phyloP scores from a whole-genome alignment of 2,113 vertebrate genomes.

The Gobio gobio region DNA sequence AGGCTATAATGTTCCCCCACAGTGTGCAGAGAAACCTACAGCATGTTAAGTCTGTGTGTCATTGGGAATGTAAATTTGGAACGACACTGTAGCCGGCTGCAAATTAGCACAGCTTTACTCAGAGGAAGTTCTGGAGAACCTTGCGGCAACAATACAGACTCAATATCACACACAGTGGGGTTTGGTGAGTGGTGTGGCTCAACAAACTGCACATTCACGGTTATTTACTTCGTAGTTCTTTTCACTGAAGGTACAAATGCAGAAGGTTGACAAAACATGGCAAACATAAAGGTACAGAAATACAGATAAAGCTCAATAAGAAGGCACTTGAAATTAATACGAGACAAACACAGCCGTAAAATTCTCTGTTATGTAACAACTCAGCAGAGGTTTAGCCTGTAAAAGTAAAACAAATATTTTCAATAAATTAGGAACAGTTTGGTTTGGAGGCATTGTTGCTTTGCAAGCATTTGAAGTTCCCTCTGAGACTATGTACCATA shows the following conservation, averaged over 20 bases:
- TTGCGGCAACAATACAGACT: conserved; percentile 31
- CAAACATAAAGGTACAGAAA: conserved; percentile 7
- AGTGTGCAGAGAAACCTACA: conserved; percentile 19
- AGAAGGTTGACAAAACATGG: background rate
- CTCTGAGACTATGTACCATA: conserved; percentile 43
- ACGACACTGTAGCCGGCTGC: conserved; percentile 28
- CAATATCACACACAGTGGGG: conserved; percentile 40
- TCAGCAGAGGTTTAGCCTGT: conserved; percentile 3
- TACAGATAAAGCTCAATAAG: background rate
- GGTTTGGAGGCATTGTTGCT: conserved; percentile 43
- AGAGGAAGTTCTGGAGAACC: conserved; percentile 19
- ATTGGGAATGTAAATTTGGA: conserved; percentile 29
- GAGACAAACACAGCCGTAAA: conserved; percentile 17
- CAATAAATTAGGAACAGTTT: conserved; percentile 17
- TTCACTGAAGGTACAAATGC: background rate
- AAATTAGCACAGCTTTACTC: conserved; percentile 33
- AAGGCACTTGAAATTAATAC: background rate
- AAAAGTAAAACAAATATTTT: conserved; percentile 39
- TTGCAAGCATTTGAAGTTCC: conserved; percentile 43
- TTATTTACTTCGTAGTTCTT: conserved; percentile 21
- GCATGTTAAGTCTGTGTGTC: conserved; percentile 22
- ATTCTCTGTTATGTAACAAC: conserved; percentile 26
- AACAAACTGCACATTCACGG: conserved; percentile 8
- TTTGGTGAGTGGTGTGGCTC: conserved; percentile 22
- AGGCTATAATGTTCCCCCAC: conserved; percentile 25